Percentiles rank a stretch among this genome's conserved stretches.
These are phyloP conservation scores for Amaurobius ferox DNA, from an alignment of 2,888 invertebrate genomes.

Conservation along the genomic window DNA sequence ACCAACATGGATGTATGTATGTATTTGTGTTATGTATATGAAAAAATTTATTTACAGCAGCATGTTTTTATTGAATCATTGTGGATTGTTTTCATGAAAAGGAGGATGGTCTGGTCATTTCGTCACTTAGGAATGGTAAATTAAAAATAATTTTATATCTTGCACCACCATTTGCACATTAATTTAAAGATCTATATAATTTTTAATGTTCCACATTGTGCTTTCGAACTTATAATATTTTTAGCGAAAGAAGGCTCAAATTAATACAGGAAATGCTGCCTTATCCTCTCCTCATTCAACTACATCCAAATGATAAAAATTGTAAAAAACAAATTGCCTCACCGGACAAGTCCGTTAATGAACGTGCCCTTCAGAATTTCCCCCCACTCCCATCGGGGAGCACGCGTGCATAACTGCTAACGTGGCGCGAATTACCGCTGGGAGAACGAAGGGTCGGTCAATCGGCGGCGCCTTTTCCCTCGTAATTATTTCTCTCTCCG, in stretches of 20 bases:
- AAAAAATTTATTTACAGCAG: too few relatives aligned
- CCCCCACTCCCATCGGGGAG: not conserved
- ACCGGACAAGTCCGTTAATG: slow-evolving; percentile 14
- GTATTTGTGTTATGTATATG: too few relatives aligned
- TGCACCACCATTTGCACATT: too few relatives aligned
- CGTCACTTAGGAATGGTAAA: too few relatives aligned
- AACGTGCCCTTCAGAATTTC: not conserved
- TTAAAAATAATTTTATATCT: too few relatives aligned
- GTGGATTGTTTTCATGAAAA: too few relatives aligned
- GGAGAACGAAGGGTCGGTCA: slow-evolving; percentile 11
- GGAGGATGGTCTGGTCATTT: too few relatives aligned
- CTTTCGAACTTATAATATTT: too few relatives aligned
- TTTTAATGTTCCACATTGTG: too few relatives aligned
- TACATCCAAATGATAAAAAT: not conserved
- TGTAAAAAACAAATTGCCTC: not conserved
- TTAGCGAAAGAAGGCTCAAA: not conserved
- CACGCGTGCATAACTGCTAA: slow-evolving; percentile 8
- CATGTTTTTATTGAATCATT: too few relatives aligned
- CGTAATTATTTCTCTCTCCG: slow-evolving; percentile 16
- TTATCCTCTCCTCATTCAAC: not conserved
- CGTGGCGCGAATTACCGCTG: slow-evolving; percentile 8
- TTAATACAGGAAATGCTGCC: slow-evolving; percentile 3
- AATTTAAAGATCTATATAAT: too few relatives aligned
- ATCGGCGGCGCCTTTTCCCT: slow-evolving; percentile 14
- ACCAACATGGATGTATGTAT: too few relatives aligned